Base-by-base conservation (phyloP, 2,797 vertebrate genomes). In the Sparidentex hasta region DNA sequence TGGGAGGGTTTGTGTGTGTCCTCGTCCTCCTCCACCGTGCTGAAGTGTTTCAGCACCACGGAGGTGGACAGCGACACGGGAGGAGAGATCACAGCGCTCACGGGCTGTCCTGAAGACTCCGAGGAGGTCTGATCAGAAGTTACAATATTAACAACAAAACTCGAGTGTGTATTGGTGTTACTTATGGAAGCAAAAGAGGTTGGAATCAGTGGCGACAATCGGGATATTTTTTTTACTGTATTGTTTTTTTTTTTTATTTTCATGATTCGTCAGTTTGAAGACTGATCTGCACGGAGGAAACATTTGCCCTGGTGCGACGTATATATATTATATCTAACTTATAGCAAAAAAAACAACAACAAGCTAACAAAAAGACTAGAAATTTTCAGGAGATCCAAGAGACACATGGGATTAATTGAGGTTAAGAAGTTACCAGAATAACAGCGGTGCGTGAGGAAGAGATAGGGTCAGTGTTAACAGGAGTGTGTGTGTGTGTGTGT, bases 21-120 rank as follows among this genome's bases (percentile, higher is more conserved):
- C n/a, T 74, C 67, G 61, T 78, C 55, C 71, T 29, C 27, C 8
- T 11, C 4, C 2, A 11, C 1, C 20, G 65, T 59, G 17, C 76
- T 70, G 67, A 76, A 74, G 50, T 4, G 18, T 75, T 77, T 81
- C 76, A 80, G 86, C 62, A 76, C 76, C 68, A 17, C 56, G 0
- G 12, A 50, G 14, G 4, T 18, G 69, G 70, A 87, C 80, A 83
- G 89, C 76, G 48, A 57, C 74, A 21, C 51, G 33, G 33, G 7
- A 44, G 7, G 5, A 18, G 3, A 48, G 17, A 41, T 8, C 38
- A 7, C 33, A 29, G 8, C 1, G 20, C 46, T 12, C 7, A 43
- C 12, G 56, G 9, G n/a, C 20, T 18, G 29, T 11, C 46, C 13
- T 67, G 13, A 13, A 17, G 68, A 75, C 44, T 80, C 27, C 21